A percentile compares a stretch with the other conserved stretches of the same genome.
Evolutionary conservation across 2,113 vertebrate species (phyloP).

Genomic region (Rhodinocichla rosea): DNA sequence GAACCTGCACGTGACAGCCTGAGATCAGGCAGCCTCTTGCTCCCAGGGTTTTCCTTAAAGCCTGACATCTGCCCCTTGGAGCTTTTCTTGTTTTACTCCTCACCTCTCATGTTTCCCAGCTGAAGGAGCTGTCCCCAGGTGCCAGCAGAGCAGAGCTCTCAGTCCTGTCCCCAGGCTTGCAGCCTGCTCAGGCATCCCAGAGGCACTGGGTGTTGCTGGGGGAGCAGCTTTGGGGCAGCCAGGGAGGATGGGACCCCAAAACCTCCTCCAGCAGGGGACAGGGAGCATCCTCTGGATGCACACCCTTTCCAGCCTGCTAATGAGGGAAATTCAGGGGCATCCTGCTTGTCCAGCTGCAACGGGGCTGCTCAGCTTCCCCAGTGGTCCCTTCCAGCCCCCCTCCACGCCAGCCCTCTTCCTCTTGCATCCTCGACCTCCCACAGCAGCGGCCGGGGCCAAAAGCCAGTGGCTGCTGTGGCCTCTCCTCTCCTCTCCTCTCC

Average conservation of each 20-base stretch:
- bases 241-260: not conserved
- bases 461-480: not conserved
- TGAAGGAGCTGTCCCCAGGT: not conserved
- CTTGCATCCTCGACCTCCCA: not conserved
- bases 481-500: not conserved
- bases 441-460: not conserved
- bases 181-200: not conserved
- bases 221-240: not conserved
- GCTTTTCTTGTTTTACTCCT: not conserved
- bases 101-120: fast-evolving
- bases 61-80: not conserved
- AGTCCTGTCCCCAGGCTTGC: not conserved
- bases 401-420: not conserved
- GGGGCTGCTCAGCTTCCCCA: not conserved
- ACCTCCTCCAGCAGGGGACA: not conserved
- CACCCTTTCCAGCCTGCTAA: not conserved
- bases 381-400: not conserved
- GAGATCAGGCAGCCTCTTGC: not conserved
- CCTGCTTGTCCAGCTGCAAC: not conserved
- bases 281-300: not conserved
- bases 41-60: not conserved
- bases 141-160: not conserved
- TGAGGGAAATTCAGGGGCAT: fast-evolving
- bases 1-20: not conserved
- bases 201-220: not conserved